phyloP scores from a whole-genome alignment of 2,888 invertebrate genomes.

The Belgica antarctica region DNA sequence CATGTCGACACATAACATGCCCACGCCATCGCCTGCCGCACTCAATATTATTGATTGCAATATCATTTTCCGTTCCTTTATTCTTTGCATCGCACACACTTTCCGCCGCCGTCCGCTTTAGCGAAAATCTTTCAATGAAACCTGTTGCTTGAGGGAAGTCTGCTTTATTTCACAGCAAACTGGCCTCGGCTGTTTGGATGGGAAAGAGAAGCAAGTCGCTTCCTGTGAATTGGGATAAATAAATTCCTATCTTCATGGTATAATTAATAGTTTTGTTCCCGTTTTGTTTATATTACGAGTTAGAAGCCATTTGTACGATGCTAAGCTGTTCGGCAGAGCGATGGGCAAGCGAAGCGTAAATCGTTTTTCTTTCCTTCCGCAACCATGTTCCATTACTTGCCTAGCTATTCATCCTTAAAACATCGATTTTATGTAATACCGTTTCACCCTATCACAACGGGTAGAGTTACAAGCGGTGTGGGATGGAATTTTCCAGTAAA shows the following conservation, averaged over 20 bases:
- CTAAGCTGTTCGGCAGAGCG: neutral
- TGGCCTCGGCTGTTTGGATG: neutral
- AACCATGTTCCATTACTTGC: neutral
- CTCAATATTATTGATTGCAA: slow-evolving; percentile 16
- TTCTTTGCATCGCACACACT: neutral
- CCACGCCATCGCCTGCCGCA: neutral
- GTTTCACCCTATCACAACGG: too few relatives aligned
- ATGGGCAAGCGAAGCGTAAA: neutral
- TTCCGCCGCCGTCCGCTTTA: too few relatives aligned
- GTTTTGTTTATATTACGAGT: too few relatives aligned
- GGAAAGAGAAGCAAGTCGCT: neutral
- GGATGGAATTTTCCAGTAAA: too few relatives aligned
- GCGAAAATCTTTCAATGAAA: neutral
- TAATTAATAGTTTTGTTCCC: too few relatives aligned
- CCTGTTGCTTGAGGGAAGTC: slow-evolving; percentile 22
- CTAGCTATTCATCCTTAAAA: neutral
- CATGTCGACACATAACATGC: neutral
- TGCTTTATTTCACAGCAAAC: neutral
- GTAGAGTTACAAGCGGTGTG: too few relatives aligned
- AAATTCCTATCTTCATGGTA: neutral
- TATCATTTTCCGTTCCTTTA: neutral
- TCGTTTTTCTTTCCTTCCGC: neutral
- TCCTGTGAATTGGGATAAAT: neutral
- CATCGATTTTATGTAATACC: too few relatives aligned
- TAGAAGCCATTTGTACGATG: neutral